Evolutionary conservation across 2,888 invertebrate genomes (phyloP).

Genomic region (Coremacera marginata): DNA sequence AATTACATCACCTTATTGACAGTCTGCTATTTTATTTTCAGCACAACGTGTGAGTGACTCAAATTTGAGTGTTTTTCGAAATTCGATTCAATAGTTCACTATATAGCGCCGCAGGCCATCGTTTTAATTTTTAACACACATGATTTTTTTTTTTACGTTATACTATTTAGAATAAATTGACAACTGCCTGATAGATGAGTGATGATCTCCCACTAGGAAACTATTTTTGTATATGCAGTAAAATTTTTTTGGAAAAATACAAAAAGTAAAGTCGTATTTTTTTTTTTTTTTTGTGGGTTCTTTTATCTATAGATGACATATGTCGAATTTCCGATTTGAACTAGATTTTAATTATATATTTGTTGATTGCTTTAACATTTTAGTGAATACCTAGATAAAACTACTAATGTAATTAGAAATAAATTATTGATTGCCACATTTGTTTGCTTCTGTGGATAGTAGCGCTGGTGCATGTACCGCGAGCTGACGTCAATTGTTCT

Average conservation of each 20-base stretch:
- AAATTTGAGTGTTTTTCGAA: too few relatives aligned
- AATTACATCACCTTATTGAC: background rate
- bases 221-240: background rate
- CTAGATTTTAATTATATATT: background rate
- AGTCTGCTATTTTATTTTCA: background rate
- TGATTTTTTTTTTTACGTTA: background rate
- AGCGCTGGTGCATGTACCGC: too few relatives aligned
- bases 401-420: background rate
- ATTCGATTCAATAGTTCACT: background rate
- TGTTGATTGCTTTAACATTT: background rate
- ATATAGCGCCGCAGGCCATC: conserved; percentile 15
- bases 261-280: background rate
- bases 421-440: background rate
- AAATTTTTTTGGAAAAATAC: background rate
- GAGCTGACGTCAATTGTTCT: too few relatives aligned
- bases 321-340: too few relatives aligned
- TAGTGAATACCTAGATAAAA: background rate
- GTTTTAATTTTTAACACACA: background rate
- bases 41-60: background rate
- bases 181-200: background rate
- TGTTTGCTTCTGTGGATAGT: too few relatives aligned
- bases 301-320: too few relatives aligned
- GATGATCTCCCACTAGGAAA: conserved; percentile 28
- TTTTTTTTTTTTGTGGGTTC: too few relatives aligned
- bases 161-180: background rate